A percentile compares a stretch with the other conserved stretches of the same genome.
phyloP scores from a whole-genome alignment of 2,888 invertebrate species.

The Idaea aversata region DNA sequence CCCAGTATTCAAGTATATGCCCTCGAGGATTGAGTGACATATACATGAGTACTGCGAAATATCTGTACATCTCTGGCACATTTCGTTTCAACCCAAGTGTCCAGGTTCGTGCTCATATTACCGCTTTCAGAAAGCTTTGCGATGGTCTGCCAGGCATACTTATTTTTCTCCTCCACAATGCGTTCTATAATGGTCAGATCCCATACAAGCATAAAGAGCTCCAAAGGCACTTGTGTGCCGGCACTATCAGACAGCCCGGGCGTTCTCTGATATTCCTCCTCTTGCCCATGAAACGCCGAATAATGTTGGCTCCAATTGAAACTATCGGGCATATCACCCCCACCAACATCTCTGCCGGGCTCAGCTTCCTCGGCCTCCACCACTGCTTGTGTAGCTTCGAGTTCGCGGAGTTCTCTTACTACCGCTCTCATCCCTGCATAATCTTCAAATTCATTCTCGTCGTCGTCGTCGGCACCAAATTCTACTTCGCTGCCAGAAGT shows the following conservation, averaged over 20 bases:
- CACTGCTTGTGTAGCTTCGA: background rate
- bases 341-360: background rate
- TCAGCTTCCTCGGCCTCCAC: conserved; percentile 4
- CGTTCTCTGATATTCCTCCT: no score
- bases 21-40: conserved; percentile 6
- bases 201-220: conserved; percentile 13
- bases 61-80: conserved; percentile 6
- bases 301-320: conserved; percentile 8
- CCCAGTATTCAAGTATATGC: conserved; percentile 12
- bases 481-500: conserved; percentile 8
- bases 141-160: conserved; percentile 16
- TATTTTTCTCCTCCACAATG: conserved; percentile 14
- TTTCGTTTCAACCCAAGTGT: no score
- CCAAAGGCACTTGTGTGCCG: conserved; percentile 5
- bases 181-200: conserved; percentile 13
- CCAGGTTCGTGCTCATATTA: no score
- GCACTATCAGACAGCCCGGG: no score
- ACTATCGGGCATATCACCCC: conserved; percentile 3
- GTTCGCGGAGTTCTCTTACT: conserved; percentile 7
- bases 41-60: conserved; percentile 10
- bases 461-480: conserved; percentile 6
- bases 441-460: conserved; percentile 8
- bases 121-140: conserved; percentile 6
- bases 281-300: conserved; percentile 2
- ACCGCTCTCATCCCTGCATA: conserved; percentile 7